Conservation (phyloP, 2,113 vertebrate species). For the Oryzias curvinotus region DNA sequence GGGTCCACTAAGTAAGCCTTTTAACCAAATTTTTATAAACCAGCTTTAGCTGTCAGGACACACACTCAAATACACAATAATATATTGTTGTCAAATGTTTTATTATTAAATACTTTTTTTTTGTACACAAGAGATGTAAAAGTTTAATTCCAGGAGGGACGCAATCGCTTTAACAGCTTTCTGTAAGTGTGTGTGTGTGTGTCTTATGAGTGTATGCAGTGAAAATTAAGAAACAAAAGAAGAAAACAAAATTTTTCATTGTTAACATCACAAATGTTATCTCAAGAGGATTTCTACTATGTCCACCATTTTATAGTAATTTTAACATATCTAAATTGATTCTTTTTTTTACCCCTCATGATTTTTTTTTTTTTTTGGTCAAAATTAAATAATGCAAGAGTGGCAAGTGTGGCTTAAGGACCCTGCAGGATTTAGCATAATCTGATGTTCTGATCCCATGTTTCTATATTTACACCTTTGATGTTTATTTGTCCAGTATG, state of each 20-base stretch:
- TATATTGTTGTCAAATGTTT: no score
- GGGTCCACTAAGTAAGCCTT: neutral
- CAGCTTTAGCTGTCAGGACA: neutral
- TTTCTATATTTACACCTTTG: constrained; percentile 14
- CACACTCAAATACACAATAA: neutral
- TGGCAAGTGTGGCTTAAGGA: constrained; percentile 1
- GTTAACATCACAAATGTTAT: neutral
- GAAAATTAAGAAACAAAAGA: no score
- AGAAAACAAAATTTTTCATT: neutral
- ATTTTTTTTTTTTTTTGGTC: neutral
- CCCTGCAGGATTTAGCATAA: constrained; percentile 5
- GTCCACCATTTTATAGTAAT: neutral
- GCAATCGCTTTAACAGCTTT: constrained; percentile 16
- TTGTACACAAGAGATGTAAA: constrained; percentile 42
- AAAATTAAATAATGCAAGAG: neutral
- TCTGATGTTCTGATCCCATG: constrained; percentile 7
- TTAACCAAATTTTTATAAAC: constrained; percentile 2
- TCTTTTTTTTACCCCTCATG: neutral
- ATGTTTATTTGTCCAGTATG: constrained; percentile 6
- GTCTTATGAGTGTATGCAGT: neutral
- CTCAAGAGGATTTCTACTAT: neutral
- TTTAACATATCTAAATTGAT: neutral
- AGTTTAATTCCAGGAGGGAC: constrained; percentile 43
- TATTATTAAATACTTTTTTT: no score
- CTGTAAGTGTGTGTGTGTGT: constrained; percentile 11